Evolutionary conservation across 2,888 invertebrate genomes (phyloP), one percentile per base, ranked within the genome.

Genomic region (Empis livida): DNA sequence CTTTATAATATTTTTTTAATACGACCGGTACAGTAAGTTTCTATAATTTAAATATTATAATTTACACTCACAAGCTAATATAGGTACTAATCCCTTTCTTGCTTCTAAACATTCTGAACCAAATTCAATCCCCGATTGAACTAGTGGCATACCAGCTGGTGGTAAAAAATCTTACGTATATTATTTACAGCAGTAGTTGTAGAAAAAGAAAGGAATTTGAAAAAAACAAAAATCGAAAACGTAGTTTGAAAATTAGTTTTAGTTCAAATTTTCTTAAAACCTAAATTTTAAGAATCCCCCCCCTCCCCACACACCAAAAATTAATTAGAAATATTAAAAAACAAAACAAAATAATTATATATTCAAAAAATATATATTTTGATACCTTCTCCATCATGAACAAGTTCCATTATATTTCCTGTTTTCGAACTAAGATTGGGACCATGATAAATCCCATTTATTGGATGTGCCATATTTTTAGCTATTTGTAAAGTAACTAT

Each of bases 401-500:
- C 32, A 49, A 52, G 45, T 53, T 53, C 46, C 55, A 51, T 46
- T 51, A 49, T 50, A 41, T 49, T 51, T 37, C 45, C 49, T 46
- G 56, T 46, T 44, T 53, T 51, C 20, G 51, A 49, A 42, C 49
- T 53, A 38, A 49, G 51, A 37, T 51, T 61, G 42, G 58, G 81
- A 51, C 82, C 82, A 61, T 82, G 84, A 67, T 89, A 90, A 59
- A 90, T 80, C 48, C 91, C 91, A 67, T 91, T 91, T 11, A 91
- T 84, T 49, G 92, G 91, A 72, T 90, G 86, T 32, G 89, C 89
- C 58, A 90, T 90, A 70, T 91, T 91, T 86, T 96, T 96, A 58
- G 95, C 92, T 68, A 96, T 95, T 79, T 97, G 96, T 58, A 97
- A 78, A 62, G 94, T 82, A 55, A 97, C 94, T 72, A 97, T 97